Base-by-base conservation (phyloP, 2,113 vertebrate genomes). In the Tetrao urogallus region DNA sequence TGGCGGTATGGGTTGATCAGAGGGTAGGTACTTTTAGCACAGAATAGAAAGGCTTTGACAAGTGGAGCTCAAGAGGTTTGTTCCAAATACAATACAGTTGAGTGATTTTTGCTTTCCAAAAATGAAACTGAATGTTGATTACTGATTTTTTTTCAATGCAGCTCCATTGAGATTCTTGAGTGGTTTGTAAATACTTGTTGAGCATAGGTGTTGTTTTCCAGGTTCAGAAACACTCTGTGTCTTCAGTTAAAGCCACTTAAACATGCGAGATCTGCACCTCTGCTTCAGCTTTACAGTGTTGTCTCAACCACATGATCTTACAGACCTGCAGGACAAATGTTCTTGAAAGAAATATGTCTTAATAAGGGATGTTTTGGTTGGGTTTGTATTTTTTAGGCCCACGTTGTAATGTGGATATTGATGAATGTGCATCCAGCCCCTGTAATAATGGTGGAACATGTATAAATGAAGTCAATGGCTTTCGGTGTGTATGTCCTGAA, bases 401-500 rank as follows among this genome's bases (percentile, higher is more conserved):
- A 6, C 98, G 98, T 34, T 99, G 99, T 38, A 98, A 98, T 1
- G 83, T 97, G 47, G 98, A 99, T 84, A 98, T 99, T 15, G 97
- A 99, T 8, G 99, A 99, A 85, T 99, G 99, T 74, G 86, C 90
- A n/a, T 99, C 99, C 58, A 98, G 94, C 90, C 99, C 99, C 2
- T 99, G 99, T 73, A 98, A 98, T 86, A 99, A 98, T 11, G 99
- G 99, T 1, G 99, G 99, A 4, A 99, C 98, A 0, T 99, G 99
- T 17, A 40, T 97, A n/a, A 98, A 99, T 19, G 98, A 98, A 66
- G 93, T 98, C 69, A 99, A 99, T 1, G 97, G 98, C 13, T 99
- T 99, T 76, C 92, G 96, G 4, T 99, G 99, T 64, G 54, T 97
- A 4, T 99, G 99, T 89, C 99, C 98, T 0, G 97, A 98, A 57